Conservation (phyloP, 2,888 invertebrate genomes). For the Anticlea derivata region DNA sequence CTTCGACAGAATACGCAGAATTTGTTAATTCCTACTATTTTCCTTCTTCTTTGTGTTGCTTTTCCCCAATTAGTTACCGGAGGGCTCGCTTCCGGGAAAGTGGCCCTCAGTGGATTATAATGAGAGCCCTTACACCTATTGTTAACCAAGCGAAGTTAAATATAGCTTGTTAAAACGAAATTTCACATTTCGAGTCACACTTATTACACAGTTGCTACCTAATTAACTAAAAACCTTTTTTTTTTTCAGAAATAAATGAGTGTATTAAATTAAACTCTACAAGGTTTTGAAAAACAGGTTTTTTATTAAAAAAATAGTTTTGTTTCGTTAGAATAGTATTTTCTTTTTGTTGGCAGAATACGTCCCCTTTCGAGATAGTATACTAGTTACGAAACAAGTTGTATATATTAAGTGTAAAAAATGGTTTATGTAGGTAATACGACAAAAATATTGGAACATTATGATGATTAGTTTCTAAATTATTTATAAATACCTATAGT, state of each 20-base stretch:
- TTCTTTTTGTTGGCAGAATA: no score
- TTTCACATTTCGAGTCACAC: constrained; percentile 14
- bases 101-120: constrained; percentile 33
- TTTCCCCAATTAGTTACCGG: constrained; percentile 37
- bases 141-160: constrained; percentile 32
- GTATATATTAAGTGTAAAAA: no score
- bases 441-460: constrained; percentile 21
- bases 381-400: no score
- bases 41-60: constrained; percentile 33
- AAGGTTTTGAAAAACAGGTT: no score
- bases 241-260: no score
- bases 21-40: constrained; percentile 23
- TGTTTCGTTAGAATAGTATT: no score
- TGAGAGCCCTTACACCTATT: constrained; percentile 37
- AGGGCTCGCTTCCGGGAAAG: constrained; percentile 34
- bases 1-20: constrained; percentile 15
- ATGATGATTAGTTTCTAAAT: constrained; percentile 37
- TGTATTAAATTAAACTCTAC: no score
- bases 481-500: no score
- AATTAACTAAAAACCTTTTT: constrained; percentile 15
- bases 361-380: no score
- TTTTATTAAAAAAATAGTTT: no score
- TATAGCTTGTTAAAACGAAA: constrained; percentile 30
- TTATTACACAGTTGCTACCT: constrained; percentile 15
- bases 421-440: constrained; percentile 16